A percentile compares a stretch with the other conserved stretches of the same genome.
Conservation (phyloP, 1,140 invertebrate species). For the Zaprionus taronus region DNA sequence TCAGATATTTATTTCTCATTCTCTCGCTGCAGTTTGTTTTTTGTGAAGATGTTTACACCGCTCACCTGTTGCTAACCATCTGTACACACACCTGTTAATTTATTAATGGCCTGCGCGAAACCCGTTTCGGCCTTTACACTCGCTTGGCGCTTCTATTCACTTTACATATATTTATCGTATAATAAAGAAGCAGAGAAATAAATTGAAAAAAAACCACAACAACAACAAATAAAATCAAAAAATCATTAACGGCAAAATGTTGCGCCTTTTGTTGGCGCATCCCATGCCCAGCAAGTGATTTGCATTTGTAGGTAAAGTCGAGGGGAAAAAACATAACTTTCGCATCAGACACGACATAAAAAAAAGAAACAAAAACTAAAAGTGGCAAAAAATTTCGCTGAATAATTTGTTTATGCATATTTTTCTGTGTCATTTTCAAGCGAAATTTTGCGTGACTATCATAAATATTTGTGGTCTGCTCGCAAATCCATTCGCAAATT, state of each 20-base stretch:
- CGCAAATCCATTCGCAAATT: conserved; percentile 9
- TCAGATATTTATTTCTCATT: background rate
- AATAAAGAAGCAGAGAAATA: conserved; percentile 4
- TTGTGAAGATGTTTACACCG: background rate
- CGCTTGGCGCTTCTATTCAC: conserved; percentile 17
- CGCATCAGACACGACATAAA: conserved; percentile 24
- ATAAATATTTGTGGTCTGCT: conserved; percentile 9
- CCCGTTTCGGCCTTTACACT: conserved; percentile 47
- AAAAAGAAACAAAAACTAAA: background rate
- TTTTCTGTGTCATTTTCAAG: conserved; percentile 43
- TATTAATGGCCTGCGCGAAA: conserved; percentile 51
- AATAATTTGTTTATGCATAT: conserved; percentile 26
- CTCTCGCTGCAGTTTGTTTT: background rate
- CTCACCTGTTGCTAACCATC: conserved; percentile 25
- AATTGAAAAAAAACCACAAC: conserved; percentile 10
- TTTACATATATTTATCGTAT: conserved; percentile 12
- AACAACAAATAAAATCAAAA: conserved; percentile 16
- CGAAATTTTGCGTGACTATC: conserved; percentile 51
- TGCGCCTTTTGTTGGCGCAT: conserved; percentile 32
- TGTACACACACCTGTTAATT: conserved; percentile 58
- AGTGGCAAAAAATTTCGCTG: conserved; percentile 40
- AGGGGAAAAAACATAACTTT: conserved; percentile 45
- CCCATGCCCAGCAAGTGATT: conserved; percentile 20
- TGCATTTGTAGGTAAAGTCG: conserved; percentile 15
- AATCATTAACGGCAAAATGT: conserved; percentile 54